Percentiles rank a stretch among this genome's conserved stretches.
Conservation (phyloP, 1,140 invertebrate genomes). For the Anastrepha obliqua region DNA sequence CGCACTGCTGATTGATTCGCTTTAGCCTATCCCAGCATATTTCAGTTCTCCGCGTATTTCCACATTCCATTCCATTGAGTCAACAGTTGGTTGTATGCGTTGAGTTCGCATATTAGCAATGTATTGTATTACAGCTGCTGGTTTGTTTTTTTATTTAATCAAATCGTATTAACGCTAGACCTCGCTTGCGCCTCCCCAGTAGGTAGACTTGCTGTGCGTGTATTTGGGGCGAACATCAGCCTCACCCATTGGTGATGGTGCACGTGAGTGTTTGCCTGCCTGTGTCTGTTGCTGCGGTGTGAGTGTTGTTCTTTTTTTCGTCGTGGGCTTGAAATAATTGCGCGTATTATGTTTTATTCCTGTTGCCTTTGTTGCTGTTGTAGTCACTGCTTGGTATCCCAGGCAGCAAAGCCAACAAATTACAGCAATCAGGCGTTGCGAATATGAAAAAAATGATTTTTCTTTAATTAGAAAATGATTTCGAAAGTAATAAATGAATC, state of each 20-base stretch:
- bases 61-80: too few species aligned
- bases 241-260: neutral
- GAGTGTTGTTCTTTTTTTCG: neutral
- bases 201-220: neutral
- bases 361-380: neutral
- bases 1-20: neutral
- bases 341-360: neutral
- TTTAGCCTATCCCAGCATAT: neutral
- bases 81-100: too few species aligned
- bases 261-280: neutral
- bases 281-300: too few species aligned
- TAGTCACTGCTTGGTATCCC: too few species aligned
- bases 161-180: neutral
- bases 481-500: too few species aligned
- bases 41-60: neutral
- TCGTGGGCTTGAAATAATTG: neutral
- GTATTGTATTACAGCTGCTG: too few species aligned
- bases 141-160: neutral
- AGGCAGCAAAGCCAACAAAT: too few species aligned
- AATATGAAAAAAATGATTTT: too few species aligned
- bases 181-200: neutral
- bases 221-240: neutral
- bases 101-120: too few species aligned
- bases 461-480: too few species aligned
- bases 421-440: too few species aligned